These are phyloP conservation scores for Perizoma affinitatum DNA, from an alignment of 2,888 invertebrate genomes.

Conservation along the genomic window DNA sequence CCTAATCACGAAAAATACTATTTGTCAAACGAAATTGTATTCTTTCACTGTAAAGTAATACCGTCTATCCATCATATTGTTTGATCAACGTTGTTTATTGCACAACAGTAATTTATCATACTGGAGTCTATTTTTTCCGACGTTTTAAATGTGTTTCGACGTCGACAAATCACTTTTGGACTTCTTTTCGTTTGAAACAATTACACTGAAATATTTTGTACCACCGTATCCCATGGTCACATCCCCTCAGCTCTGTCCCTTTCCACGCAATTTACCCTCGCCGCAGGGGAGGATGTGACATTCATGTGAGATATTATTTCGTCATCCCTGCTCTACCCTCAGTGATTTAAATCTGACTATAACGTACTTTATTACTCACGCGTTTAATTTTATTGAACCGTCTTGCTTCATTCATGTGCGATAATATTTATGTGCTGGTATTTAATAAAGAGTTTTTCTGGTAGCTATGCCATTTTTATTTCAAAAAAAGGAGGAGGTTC, in stretches of 20 bases:
- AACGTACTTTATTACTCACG: slow-evolving; percentile 66
- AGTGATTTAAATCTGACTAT: slow-evolving; percentile 59
- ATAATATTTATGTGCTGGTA: slow-evolving; percentile 6
- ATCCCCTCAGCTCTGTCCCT: slow-evolving; percentile 48
- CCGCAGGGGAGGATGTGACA: slow-evolving; percentile 57
- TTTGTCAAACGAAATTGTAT: slow-evolving; percentile 26
- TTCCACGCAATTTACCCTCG: slow-evolving; percentile 59
- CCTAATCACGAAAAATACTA: slow-evolving; percentile 28
- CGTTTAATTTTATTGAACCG: slow-evolving; percentile 41
- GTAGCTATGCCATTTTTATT: too few species aligned
- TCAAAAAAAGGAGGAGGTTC: too few species aligned
- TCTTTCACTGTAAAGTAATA: slow-evolving; percentile 20
- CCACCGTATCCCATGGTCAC: slow-evolving; percentile 42
- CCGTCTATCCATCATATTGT: slow-evolving; percentile 32
- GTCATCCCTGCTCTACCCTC: slow-evolving; percentile 59
- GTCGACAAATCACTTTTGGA: slow-evolving; percentile 38
- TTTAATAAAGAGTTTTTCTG: too few species aligned
- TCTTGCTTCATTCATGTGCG: slow-evolving; percentile 14
- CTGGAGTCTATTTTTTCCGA: slow-evolving; percentile 22
- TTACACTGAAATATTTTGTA: slow-evolving; percentile 46
- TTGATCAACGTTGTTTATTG: slow-evolving; percentile 31
- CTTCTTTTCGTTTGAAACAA: slow-evolving; percentile 38
- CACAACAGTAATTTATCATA: slow-evolving; percentile 31
- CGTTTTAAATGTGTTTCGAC: slow-evolving; percentile 32
- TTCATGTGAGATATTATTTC: slow-evolving; percentile 65